These are phyloP conservation scores for Epirrhoe alternata DNA, from an alignment of 2,888 invertebrate genomes.

Conservation along the genomic window DNA sequence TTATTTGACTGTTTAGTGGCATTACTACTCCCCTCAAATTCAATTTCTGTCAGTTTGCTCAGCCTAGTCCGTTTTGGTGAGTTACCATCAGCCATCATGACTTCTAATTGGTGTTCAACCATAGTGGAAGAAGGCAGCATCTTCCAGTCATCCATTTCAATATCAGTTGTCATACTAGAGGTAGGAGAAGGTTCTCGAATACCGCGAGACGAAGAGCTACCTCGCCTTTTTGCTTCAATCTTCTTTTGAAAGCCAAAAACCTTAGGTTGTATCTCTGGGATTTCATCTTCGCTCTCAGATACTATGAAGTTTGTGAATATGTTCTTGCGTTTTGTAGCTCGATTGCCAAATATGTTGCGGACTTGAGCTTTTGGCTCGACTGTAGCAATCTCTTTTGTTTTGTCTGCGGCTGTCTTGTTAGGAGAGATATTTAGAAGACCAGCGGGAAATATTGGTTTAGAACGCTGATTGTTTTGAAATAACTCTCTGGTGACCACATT, in stretches of 20 bases:
- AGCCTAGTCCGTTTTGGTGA: conserved; percentile 62
- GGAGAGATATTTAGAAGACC: conserved; percentile 64
- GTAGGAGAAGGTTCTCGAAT: conserved; percentile 56
- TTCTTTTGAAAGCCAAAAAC: conserved; percentile 64
- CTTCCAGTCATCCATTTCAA: conserved; percentile 75
- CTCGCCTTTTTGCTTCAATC: conserved; percentile 43
- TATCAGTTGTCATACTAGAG: conserved; percentile 65
- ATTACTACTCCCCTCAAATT: conserved; percentile 47
- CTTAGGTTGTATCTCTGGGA: conserved; percentile 67
- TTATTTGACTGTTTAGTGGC: conserved; percentile 48
- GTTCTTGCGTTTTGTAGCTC: conserved; percentile 64
- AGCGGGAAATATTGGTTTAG: conserved; percentile 65
- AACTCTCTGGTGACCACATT: conserved; percentile 60
- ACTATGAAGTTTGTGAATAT: conserved; percentile 70
- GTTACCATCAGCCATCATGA: conserved; percentile 42
- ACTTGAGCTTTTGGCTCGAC: conserved; percentile 53
- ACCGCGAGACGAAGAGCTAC: conserved; percentile 45
- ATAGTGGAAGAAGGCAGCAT: conserved; percentile 77
- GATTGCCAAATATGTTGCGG: conserved; percentile 66
- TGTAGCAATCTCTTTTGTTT: conserved; percentile 57
- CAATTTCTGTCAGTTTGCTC: conserved; percentile 59
- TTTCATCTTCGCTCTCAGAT: conserved; percentile 75
- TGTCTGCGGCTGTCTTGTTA: conserved; percentile 61
- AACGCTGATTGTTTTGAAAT: conserved; percentile 57
- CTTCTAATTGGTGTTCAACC: conserved; percentile 69